A percentile compares a stretch with the other conserved stretches of the same genome.
Evolutionary conservation across 2,113 vertebrate species (phyloP).

Genomic region (Tringa solitaria): DNA sequence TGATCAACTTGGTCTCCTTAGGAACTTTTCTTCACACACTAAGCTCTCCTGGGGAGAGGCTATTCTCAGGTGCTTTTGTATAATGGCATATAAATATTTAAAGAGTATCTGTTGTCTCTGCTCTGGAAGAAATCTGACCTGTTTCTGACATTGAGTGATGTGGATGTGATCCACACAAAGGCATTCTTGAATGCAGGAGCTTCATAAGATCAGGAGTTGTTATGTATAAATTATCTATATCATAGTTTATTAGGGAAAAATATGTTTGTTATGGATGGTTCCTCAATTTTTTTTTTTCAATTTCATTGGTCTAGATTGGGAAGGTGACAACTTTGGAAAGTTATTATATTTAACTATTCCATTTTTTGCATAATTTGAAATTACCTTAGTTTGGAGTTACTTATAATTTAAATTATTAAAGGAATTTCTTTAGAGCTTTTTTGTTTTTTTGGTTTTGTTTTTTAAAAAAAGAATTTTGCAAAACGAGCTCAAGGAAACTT

Average conservation of each 20-base stretch:
- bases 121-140: background rate
- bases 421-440: background rate
- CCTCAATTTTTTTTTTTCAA: background rate
- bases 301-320: background rate
- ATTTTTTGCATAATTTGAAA: background rate
- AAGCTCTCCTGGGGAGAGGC: background rate
- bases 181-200: background rate
- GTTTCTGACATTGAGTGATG: background rate
- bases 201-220: background rate
- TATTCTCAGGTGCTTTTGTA: background rate
- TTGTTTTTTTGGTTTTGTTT: background rate
- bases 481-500: background rate
- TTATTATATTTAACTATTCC: background rate
- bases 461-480: background rate
- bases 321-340: background rate
- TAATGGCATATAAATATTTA: slow-evolving; percentile 3
- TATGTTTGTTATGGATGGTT: background rate
- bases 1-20: background rate
- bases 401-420: background rate
- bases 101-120: background rate
- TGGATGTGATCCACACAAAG: background rate
- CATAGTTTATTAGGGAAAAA: background rate
- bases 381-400: background rate
- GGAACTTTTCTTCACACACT: background rate
- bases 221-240: background rate